Conservation (phyloP, 2,113 vertebrate species). For the Pampusana beccarii region DNA sequence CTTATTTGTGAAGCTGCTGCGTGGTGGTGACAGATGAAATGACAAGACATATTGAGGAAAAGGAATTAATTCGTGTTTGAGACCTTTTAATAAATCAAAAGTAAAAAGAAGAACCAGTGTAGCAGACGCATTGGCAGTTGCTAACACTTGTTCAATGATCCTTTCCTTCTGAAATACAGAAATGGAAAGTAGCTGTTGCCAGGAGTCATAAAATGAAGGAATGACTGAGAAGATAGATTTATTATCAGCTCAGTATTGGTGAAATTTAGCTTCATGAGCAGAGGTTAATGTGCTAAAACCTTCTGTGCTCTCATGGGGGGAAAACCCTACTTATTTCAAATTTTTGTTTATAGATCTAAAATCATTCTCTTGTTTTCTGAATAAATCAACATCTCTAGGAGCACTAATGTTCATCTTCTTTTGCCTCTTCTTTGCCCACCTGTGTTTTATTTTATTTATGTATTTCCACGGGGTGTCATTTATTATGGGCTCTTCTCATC, state of each 20-base stretch:
- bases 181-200: conserved; percentile 41
- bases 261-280: conserved; percentile 43
- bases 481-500: conserved; percentile 2
- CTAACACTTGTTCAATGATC: conserved; percentile 38
- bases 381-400: conserved; percentile 24
- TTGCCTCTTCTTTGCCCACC: neutral
- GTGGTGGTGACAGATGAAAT: neutral
- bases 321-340: neutral
- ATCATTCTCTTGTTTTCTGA: neutral
- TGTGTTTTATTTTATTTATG: conserved; percentile 27
- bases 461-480: neutral
- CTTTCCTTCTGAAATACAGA: conserved; percentile 29
- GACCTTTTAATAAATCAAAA: conserved; percentile 43
- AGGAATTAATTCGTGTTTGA: neutral
- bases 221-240: conserved; percentile 23
- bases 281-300: conserved; percentile 49
- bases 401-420: neutral
- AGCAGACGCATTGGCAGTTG: neutral
- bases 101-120: neutral
- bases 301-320: neutral
- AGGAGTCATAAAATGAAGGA: conserved; percentile 47
- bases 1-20: neutral
- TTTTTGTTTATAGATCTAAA: neutral
- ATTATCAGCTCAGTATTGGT: conserved; percentile 3
- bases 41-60: neutral